Conservation (phyloP, 2,113 vertebrate species). For the Ciconia boyciana region DNA sequence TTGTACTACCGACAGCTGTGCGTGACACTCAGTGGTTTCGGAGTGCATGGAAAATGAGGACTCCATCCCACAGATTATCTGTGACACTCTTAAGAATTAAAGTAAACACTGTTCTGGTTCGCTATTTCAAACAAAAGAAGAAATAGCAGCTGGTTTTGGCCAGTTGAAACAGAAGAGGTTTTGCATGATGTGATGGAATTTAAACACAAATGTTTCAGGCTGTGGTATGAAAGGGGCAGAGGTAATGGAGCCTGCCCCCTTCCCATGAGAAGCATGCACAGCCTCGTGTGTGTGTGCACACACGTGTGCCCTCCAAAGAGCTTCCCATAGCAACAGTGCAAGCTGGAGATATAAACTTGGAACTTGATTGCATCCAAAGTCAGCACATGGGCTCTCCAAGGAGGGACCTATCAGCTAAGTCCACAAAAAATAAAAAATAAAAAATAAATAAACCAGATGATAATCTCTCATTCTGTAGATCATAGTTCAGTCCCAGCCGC, state of each 20-base stretch:
- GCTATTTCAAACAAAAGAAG: slow-evolving; percentile 45
- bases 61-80: slow-evolving; percentile 54
- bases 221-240: not conserved
- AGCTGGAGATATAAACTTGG: not conserved
- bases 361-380: not conserved
- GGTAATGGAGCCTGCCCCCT: not conserved
- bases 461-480: not conserved
- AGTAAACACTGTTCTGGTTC: slow-evolving; percentile 36
- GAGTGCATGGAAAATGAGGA: slow-evolving; percentile 30
- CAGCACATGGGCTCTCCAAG: not conserved
- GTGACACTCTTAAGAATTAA: slow-evolving; percentile 41
- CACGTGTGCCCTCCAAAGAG: not conserved
- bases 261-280: not conserved
- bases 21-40: not conserved
- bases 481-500: not conserved
- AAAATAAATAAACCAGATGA: not conserved
- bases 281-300: fast-evolving
- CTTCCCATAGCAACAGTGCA: not conserved
- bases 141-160: slow-evolving; percentile 41
- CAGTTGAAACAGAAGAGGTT: slow-evolving; percentile 1
- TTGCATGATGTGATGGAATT: not conserved
- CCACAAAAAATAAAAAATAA: not conserved
- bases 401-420: not conserved
- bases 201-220: slow-evolving; percentile 13
- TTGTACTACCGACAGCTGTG: slow-evolving; percentile 23